phyloP scores from a whole-genome alignment of 64 coral and sea anemone species.

The Actinia tenebrosa region DNA sequence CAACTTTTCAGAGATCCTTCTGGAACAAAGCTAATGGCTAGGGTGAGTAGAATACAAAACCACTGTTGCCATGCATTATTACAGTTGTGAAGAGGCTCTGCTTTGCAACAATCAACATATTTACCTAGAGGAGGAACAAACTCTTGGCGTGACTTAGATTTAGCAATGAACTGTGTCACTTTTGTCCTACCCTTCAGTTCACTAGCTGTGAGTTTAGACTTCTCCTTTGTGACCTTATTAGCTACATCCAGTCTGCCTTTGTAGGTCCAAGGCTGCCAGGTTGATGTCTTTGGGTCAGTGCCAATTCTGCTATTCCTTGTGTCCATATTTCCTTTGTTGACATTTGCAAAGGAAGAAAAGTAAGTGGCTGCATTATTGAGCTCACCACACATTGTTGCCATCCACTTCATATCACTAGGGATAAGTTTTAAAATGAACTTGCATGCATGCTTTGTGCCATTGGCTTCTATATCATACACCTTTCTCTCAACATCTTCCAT shows the following conservation, averaged over 20 bases:
- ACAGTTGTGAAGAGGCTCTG: slow-evolving; percentile 35
- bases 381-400: slow-evolving; percentile 21
- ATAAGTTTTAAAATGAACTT: slow-evolving; percentile 7
- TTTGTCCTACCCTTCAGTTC: slow-evolving; percentile 18
- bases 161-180: slow-evolving; percentile 51
- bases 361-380: slow-evolving; percentile 34
- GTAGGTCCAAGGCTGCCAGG: slow-evolving; percentile 34
- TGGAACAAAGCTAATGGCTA: slow-evolving; percentile 18
- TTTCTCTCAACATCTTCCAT: slow-evolving; percentile 40
- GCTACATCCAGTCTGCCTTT: slow-evolving; percentile 9
- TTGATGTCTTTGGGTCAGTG: neutral
- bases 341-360: slow-evolving; percentile 26
- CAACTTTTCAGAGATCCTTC: too few species aligned
- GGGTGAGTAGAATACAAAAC: slow-evolving; percentile 32
- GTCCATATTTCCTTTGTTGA: neutral
- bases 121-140: slow-evolving; percentile 56
- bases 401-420: slow-evolving; percentile 17
- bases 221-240: neutral
- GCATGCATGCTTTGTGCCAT: neutral
- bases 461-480: slow-evolving; percentile 2
- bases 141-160: slow-evolving; percentile 51
- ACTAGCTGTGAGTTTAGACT: slow-evolving; percentile 36
- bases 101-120: slow-evolving; percentile 48
- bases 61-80: slow-evolving; percentile 65
- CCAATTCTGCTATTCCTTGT: slow-evolving; percentile 15